phyloP scores from a whole-genome alignment of 2,113 vertebrate genomes.

The Motacilla tschutschensis region DNA sequence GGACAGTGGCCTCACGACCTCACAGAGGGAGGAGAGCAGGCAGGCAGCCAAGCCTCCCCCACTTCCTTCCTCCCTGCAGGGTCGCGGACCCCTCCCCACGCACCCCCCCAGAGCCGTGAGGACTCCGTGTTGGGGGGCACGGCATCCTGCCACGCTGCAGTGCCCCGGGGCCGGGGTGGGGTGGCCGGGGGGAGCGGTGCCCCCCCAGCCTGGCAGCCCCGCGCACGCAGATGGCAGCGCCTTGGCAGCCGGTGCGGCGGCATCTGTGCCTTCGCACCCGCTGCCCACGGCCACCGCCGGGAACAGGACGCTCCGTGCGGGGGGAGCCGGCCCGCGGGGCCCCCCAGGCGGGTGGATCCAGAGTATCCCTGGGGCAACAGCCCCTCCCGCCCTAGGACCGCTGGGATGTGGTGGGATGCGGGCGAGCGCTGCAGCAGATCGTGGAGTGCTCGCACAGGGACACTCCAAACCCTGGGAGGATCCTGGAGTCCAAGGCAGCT shows the following conservation, averaged over 20 bases:
- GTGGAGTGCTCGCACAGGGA: background rate
- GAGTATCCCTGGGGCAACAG: background rate
- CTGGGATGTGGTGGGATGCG: background rate
- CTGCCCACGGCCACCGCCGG: constrained; percentile 42
- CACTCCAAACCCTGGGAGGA: background rate
- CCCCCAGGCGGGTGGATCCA: accelerated
- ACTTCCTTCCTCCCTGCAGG: background rate
- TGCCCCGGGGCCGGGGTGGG: background rate
- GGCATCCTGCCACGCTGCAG: background rate
- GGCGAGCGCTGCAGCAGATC: background rate
- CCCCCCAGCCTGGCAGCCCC: constrained; percentile 32
- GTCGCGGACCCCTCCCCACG: background rate
- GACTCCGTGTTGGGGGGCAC: background rate
- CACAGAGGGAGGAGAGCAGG: background rate
- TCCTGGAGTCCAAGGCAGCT: background rate
- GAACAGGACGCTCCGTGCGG: constrained; percentile 14
- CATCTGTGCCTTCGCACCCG: constrained; percentile 39
- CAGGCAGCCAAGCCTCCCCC: background rate
- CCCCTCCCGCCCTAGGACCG: background rate
- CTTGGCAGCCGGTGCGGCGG: constrained; percentile 32
- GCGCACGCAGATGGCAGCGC: constrained; percentile 39
- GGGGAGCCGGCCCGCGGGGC: background rate
- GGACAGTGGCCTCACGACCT: background rate
- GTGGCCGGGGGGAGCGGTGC: background rate
- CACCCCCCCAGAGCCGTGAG: background rate